Base-by-base conservation (phyloP, 2,113 vertebrate species). In the Scolopax mira region DNA sequence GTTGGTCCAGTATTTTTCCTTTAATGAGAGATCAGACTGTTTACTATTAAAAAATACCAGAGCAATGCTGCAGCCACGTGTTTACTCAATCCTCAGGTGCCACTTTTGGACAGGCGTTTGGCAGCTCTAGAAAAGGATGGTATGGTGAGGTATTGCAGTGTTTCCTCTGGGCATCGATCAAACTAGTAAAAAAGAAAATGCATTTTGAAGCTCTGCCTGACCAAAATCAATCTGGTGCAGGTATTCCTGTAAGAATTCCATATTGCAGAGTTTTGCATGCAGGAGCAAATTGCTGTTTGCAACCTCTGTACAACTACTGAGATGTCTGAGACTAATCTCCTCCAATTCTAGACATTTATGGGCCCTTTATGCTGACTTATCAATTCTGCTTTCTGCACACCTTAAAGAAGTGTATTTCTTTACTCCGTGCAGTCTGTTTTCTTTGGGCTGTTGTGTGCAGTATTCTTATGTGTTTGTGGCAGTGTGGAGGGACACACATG, bases 11-110 rank as follows among this genome's bases (percentile, higher is more conserved):
- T 37, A 37, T 22, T 74, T 81, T 27, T 51, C 28, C 41, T 58
- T 41, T 52, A 12, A 25, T 27, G 72, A 79, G 37, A 62, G 11
- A 41, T 24, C 54, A 61, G 35, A 6, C 58, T 86, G 28, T 64
- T 58, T 55, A 35, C 58, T 60, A 3, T 60, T 37, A 55, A 73
- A 41, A 67, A 54, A 46, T 11, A 33, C 24, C 4, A 2, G 12
- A 64, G 52, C 4, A 7, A 39, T 22, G 10, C 35, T 35, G 61
- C 46, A 79, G 64, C 44, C 49, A 14, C 0, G 0, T 3, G 2
- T 22, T 39, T 62, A 5, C 35, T 80, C 58, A 78, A 46, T 37
- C 22, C n/a, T 64, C 54, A n/a, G 18, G 44, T n/a, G 67, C 30
- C 28, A 16, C 39, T 77, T 64, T 23, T 51, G 27, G 23, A 23